Conservation (phyloP, 2,797 vertebrate species). For the Sandelia bainsii region DNA sequence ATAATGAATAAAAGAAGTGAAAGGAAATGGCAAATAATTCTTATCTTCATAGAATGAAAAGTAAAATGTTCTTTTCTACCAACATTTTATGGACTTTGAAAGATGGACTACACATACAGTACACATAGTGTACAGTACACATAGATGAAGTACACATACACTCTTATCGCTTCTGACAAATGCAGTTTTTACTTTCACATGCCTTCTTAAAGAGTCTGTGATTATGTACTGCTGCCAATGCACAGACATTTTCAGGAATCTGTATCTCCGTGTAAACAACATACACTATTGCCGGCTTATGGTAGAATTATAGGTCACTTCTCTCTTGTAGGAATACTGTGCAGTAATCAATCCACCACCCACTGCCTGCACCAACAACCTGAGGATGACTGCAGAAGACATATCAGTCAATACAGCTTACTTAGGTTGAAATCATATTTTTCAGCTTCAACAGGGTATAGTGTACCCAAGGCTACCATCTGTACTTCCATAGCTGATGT, state of each 20-base stretch:
- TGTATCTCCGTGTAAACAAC: constrained; percentile 18
- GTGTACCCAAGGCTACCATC: constrained; percentile 70
- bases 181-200: not conserved
- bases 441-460: constrained; percentile 65
- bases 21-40: not conserved
- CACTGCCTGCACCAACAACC: constrained; percentile 41
- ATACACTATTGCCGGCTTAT: constrained; percentile 19
- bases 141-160: not conserved
- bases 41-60: not conserved
- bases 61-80: not conserved
- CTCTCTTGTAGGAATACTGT: constrained; percentile 32
- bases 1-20: not conserved
- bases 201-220: not conserved
- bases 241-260: not conserved
- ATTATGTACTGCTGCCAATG: not conserved
- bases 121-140: too few relatives aligned
- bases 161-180: not conserved
- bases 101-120: not conserved
- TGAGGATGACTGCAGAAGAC: constrained; percentile 49
- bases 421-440: constrained; percentile 68
- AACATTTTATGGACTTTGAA: not conserved
- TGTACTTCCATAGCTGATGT: constrained; percentile 72
- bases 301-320: constrained; percentile 25
- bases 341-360: constrained; percentile 59
- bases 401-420: constrained; percentile 63